Percentiles rank a stretch among this genome's conserved stretches.
phyloP scores from a whole-genome alignment of 30 jellyfish, hydroid and myxozoan species.

The Sanderia malayensis region DNA sequence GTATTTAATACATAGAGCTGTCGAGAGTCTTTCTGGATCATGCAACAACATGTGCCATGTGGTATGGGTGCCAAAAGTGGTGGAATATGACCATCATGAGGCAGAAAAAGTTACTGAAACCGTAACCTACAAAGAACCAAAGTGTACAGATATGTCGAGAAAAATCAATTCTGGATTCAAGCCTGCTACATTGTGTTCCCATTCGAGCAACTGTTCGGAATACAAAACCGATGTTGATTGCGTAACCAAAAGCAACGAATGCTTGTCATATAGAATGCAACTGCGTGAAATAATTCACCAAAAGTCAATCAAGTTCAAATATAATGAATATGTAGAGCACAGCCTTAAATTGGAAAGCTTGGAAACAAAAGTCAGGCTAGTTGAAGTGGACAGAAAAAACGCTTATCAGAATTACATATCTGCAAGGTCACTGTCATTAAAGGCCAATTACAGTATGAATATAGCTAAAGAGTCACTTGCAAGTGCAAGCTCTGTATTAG shows the following conservation, averaged over 20 bases:
- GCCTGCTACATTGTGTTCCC: constrained; percentile 32
- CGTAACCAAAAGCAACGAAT: constrained; percentile 16
- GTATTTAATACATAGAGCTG: constrained; percentile 3
- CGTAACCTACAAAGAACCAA: constrained; percentile 17
- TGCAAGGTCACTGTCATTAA: constrained; percentile 8
- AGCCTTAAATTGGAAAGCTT: constrained; percentile 31
- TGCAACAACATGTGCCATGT: constrained; percentile 50
- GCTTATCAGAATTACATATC: constrained; percentile 17
- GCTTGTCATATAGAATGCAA: constrained; percentile 14
- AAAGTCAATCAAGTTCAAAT: neutral
- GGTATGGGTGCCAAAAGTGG: constrained; percentile 18
- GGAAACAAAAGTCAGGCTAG: neutral
- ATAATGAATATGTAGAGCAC: constrained; percentile 8
- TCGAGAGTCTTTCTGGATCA: constrained; percentile 56
- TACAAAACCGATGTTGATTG: constrained; percentile 24
- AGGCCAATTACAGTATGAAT: constrained; percentile 17
- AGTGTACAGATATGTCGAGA: constrained; percentile 21
- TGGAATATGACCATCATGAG: constrained; percentile 16
- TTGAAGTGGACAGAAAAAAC: constrained; percentile 17
- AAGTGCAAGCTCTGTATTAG: constrained; percentile 9
- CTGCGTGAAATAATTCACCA: constrained; percentile 17
- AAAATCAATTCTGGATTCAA: constrained; percentile 32
- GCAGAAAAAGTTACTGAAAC: constrained; percentile 9
- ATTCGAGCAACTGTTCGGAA: constrained; percentile 46
- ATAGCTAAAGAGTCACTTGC: constrained; percentile 21